These are phyloP conservation scores for Ephestia elutella DNA, from an alignment of 1,140 invertebrate genomes.

Conservation along the genomic window DNA sequence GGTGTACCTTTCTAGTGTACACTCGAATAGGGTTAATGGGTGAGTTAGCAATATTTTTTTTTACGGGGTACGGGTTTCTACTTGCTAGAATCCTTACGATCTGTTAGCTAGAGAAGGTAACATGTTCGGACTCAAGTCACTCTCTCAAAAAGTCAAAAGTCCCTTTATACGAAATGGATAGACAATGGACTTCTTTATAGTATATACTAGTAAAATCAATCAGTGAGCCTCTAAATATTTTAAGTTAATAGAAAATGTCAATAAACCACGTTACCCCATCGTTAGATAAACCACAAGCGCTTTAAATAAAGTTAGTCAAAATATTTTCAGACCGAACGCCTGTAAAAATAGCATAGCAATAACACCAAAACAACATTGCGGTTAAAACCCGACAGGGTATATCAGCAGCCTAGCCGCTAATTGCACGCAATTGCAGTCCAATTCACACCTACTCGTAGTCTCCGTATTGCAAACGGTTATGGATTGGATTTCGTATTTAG, in stretches of 20 bases:
- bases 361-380: not conserved
- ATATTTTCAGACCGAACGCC: not conserved
- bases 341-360: not conserved
- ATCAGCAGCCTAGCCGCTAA: not conserved
- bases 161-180: too few relatives aligned
- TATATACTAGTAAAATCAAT: not conserved
- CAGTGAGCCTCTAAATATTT: not conserved
- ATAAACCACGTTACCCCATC: too few relatives aligned
- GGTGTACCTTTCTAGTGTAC: conserved; percentile 52
- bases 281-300: too few relatives aligned
- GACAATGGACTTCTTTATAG: too few relatives aligned
- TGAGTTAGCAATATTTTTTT: too few relatives aligned
- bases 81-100: too few relatives aligned
- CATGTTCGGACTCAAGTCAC: too few relatives aligned
- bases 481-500: not conserved
- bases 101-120: too few relatives aligned
- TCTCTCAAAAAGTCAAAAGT: too few relatives aligned
- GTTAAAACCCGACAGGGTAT: not conserved
- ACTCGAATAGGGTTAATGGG: conserved; percentile 44
- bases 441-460: not conserved
- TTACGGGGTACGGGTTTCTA: too few relatives aligned
- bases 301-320: too few relatives aligned
- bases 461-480: not conserved
- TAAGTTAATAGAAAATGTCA: too few relatives aligned
- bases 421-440: not conserved